Conservation (phyloP, 2,113 vertebrate genomes). For the Lycaon pictus region DNA sequence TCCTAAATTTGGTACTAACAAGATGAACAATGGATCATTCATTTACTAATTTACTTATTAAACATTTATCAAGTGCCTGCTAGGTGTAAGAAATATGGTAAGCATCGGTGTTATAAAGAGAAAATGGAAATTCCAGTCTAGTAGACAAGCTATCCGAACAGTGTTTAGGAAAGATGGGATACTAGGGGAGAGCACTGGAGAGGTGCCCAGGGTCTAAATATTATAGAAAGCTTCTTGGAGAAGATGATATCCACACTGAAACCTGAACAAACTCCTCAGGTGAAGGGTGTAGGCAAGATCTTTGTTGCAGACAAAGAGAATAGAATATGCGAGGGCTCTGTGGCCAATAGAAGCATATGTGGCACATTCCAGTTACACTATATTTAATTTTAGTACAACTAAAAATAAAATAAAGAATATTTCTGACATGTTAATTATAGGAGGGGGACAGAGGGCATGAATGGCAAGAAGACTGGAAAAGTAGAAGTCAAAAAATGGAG, state of each 20-base stretch:
- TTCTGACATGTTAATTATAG: neutral
- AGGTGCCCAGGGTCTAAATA: neutral
- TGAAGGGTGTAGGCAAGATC: neutral
- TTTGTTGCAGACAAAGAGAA: neutral
- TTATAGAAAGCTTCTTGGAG: neutral
- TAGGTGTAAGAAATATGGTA: neutral
- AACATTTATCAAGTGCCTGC: neutral
- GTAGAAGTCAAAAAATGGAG: neutral
- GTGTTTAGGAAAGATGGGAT: neutral
- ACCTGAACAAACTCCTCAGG: neutral
- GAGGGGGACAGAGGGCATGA: neutral
- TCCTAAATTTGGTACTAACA: neutral
- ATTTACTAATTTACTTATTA: neutral
- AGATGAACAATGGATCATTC: neutral
- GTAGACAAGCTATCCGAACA: neutral
- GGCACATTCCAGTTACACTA: neutral
- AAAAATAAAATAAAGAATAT: neutral
- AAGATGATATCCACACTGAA: neutral
- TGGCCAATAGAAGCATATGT: neutral
- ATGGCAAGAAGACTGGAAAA: neutral
- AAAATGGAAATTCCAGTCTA: neutral
- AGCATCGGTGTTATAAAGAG: neutral
- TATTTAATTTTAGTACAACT: neutral
- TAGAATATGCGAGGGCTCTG: rapidly evolving
- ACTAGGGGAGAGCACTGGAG: neutral